These are phyloP conservation scores for Rotaria sp. DNA, from an alignment of 2,888 invertebrate genomes.

Conservation along the genomic window DNA sequence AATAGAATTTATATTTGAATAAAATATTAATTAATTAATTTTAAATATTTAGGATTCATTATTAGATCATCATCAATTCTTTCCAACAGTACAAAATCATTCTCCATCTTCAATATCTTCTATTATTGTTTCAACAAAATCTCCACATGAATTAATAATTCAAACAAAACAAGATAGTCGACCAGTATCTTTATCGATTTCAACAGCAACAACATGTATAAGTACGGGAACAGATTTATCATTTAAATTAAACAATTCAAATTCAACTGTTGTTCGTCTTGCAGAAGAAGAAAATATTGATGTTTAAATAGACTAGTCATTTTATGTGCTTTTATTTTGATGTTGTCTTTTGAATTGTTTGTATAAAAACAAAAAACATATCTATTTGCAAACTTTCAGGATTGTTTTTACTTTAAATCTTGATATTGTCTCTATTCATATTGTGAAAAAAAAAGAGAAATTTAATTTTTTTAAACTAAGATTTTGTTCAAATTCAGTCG, in stretches of 20 bases:
- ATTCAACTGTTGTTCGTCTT: background rate
- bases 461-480: too few relatives aligned
- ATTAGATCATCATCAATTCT: background rate
- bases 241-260: background rate
- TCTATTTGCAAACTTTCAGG: too few relatives aligned
- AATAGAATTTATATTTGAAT: background rate
- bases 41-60: background rate
- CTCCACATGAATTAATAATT: background rate
- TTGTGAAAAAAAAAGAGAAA: too few relatives aligned
- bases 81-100: background rate
- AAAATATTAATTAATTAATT: too few relatives aligned
- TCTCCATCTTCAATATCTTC: background rate
- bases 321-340: background rate
- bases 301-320: background rate
- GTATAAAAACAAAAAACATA: background rate
- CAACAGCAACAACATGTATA: background rate
- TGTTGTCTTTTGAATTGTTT: background rate
- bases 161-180: too few relatives aligned
- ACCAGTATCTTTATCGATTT: background rate
- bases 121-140: background rate
- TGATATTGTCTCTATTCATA: too few relatives aligned
- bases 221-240: background rate
- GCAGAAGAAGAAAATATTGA: conserved; percentile 14
- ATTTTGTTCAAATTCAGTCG: too few relatives aligned
- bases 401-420: too few relatives aligned